Evolutionary conservation across 2,113 vertebrate genomes (phyloP).

Genomic region (Microcebus lehilahytsara): DNA sequence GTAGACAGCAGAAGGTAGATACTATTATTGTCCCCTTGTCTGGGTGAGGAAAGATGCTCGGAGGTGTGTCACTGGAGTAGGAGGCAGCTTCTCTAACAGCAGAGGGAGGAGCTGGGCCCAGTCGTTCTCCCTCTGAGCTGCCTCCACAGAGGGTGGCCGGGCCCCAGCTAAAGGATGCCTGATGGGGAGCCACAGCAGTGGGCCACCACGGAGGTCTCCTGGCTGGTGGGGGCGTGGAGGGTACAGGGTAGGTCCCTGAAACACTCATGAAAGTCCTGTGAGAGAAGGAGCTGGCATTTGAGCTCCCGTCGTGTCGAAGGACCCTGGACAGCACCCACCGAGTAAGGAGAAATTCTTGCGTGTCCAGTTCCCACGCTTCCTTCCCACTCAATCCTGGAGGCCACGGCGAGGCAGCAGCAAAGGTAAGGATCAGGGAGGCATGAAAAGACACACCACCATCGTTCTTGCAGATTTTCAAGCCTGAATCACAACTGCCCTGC

Average conservation of each 20-base stretch:
- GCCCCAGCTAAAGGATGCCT: no score
- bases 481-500: neutral
- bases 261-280: accelerated
- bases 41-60: neutral
- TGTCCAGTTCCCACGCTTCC: neutral
- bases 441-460: neutral
- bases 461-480: neutral
- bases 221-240: no score
- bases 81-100: neutral
- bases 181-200: accelerated
- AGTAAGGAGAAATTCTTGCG: accelerated
- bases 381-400: neutral
- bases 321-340: accelerated
- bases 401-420: accelerated
- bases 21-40: accelerated
- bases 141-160: neutral
- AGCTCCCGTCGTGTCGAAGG: accelerated
- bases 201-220: neutral
- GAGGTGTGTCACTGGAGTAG: neutral
- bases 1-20: no score
- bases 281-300: neutral
- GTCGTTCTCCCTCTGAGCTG: neutral
- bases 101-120: neutral
- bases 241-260: neutral
- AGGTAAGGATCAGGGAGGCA: neutral